Conservation (phyloP, 2,113 vertebrate genomes). For the Tenebrosternarchus preto region DNA sequence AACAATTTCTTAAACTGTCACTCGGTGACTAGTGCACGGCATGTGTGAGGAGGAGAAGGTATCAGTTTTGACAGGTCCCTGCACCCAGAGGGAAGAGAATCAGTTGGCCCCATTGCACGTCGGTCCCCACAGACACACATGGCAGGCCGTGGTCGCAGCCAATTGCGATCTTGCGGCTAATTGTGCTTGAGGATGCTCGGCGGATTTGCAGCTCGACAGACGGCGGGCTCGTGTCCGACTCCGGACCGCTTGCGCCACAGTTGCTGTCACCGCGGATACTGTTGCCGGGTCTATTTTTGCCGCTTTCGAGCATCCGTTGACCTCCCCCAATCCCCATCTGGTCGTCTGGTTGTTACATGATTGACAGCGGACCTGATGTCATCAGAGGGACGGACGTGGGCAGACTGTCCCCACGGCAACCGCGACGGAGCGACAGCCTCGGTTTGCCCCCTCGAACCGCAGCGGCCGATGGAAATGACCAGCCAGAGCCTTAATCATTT, state of each 20-base stretch:
- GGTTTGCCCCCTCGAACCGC: background rate
- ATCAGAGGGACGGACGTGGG: slow-evolving; percentile 9
- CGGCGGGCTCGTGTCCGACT: slow-evolving; percentile 7
- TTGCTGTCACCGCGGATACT: too few species aligned
- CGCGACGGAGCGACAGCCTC: background rate
- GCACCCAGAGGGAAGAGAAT: slow-evolving; percentile 44
- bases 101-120: slow-evolving; percentile 51
- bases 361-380: slow-evolving; percentile 53
- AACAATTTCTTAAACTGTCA: slow-evolving; percentile 47
- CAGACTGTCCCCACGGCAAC: slow-evolving; percentile 26
- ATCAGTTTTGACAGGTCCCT: slow-evolving; percentile 50
- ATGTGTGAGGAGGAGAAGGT: slow-evolving; percentile 29
- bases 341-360: slow-evolving; percentile 23
- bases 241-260: background rate
- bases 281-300: slow-evolving; percentile 24
- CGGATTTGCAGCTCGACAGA: slow-evolving; percentile 6
- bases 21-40: slow-evolving; percentile 15
- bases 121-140: slow-evolving; percentile 35
- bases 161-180: slow-evolving; percentile 37
- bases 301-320: slow-evolving; percentile 31
- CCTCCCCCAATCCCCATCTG: slow-evolving; percentile 17
- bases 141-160: slow-evolving; percentile 17
- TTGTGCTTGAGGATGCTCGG: slow-evolving; percentile 25
- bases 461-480: background rate
- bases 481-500: slow-evolving; percentile 14